phyloP scores from a whole-genome alignment of 1,140 invertebrate species.

The Phenacoccus solenopsis region DNA sequence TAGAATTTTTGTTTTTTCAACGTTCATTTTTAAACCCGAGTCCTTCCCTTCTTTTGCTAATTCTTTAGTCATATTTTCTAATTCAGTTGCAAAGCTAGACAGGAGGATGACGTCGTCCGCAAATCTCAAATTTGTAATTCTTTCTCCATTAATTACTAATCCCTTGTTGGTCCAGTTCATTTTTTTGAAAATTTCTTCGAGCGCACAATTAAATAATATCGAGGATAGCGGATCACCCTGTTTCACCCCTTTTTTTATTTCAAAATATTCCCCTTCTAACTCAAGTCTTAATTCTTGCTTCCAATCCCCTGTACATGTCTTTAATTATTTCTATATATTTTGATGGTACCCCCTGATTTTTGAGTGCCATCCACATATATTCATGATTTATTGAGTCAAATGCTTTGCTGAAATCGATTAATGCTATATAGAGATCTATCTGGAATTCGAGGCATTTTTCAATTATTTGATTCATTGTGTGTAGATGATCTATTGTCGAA shows the following conservation, averaged over 20 bases:
- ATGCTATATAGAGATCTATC: background rate
- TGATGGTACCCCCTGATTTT: background rate
- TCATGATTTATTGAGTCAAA: background rate
- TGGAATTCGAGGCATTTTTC: background rate
- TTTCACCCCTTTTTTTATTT: constrained; percentile 18
- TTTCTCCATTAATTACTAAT: constrained; percentile 28
- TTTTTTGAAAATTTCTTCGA: constrained; percentile 25
- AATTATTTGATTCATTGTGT: constrained; percentile 3
- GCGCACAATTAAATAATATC: constrained; percentile 24
- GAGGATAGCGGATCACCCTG: constrained; percentile 24
- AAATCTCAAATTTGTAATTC: constrained; percentile 30
- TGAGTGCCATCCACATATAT: background rate
- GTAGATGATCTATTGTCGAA: constrained; percentile 14
- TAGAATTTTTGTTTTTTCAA: constrained; percentile 18
- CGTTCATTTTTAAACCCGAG: constrained; percentile 19
- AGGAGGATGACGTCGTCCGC: constrained; percentile 31
- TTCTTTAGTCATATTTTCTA: constrained; percentile 10
- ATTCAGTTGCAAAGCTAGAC: constrained; percentile 6
- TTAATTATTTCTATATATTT: constrained; percentile 1
- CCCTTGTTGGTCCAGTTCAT: constrained; percentile 24
- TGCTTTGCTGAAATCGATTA: constrained; percentile 18
- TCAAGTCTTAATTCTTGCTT: background rate
- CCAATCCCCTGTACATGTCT: background rate
- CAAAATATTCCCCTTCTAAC: background rate
- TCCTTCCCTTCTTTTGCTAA: constrained; percentile 9